phyloP scores from a whole-genome alignment of 2,888 invertebrate species.

The Stenoptilia bipunctidactyla region DNA sequence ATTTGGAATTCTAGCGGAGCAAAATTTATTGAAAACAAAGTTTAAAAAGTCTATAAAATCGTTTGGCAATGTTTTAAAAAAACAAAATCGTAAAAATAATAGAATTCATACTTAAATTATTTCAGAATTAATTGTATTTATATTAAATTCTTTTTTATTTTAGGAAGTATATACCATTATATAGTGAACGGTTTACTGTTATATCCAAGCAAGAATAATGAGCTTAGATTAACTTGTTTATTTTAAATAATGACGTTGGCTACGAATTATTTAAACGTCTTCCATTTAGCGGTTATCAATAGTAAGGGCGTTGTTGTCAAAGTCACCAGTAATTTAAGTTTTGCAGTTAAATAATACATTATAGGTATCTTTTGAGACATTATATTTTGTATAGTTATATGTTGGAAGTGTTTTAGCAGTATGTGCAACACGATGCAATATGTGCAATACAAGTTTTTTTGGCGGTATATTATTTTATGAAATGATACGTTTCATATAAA shows the following conservation, averaged over 20 bases:
- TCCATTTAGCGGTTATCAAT: conserved; percentile 37
- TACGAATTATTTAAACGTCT: conserved; percentile 68
- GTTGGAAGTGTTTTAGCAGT: conserved; percentile 29
- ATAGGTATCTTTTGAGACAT: conserved; percentile 13
- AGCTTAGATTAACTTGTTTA: conserved; percentile 31
- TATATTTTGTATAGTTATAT: conserved; percentile 30
- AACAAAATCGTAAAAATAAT: neutral
- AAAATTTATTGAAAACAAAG: neutral
- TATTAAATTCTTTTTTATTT: conserved; percentile 10
- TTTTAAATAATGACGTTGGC: conserved; percentile 48
- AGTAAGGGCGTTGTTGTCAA: conserved; percentile 19
- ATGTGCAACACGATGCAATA: conserved; percentile 46
- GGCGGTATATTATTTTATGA: conserved; percentile 39
- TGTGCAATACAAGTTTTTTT: conserved; percentile 63
- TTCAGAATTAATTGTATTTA: conserved; percentile 3
- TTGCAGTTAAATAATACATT: neutral
- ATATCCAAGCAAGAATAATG: conserved; percentile 26
- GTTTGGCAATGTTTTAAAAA: neutral
- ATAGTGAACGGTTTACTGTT: conserved; percentile 14
- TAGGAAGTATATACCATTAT: conserved; percentile 14
- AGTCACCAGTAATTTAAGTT: conserved; percentile 15
- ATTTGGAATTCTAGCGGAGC: neutral
- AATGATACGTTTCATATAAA: conserved; percentile 20
- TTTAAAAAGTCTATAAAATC: neutral
- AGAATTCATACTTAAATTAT: neutral